Percentiles rank a stretch among this genome's conserved stretches.
Evolutionary conservation across 1,140 invertebrate species (phyloP).

Genomic region (Eubasilissa regina): DNA sequence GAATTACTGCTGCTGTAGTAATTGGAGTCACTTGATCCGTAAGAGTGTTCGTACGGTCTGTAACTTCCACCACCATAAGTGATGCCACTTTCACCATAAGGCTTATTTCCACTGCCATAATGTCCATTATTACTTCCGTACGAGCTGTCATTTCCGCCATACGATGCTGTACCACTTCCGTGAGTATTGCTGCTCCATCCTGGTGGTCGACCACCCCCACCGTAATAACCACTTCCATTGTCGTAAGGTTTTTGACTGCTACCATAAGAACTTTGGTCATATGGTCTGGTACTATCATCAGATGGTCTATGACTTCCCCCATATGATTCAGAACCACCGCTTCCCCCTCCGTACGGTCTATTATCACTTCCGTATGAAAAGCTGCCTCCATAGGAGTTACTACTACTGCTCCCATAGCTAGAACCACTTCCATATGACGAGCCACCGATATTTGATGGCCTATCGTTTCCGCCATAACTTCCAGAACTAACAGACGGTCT

Average conservation of each 20-base stretch:
- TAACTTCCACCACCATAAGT: constrained; percentile 12
- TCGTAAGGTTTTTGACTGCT: constrained; percentile 33
- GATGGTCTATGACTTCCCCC: constrained; percentile 37
- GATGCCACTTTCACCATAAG: constrained; percentile 27
- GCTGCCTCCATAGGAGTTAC: not conserved
- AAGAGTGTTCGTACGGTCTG: not conserved
- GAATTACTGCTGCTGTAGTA: not conserved
- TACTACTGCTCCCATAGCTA: constrained; percentile 19
- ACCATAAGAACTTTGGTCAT: constrained; percentile 18
- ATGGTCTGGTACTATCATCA: not conserved
- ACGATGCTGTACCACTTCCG: constrained; percentile 12
- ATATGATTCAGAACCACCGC: not conserved
- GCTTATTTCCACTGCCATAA: constrained; percentile 27
- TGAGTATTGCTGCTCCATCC: constrained; percentile 32
- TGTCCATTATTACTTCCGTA: not conserved
- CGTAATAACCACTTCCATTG: constrained; percentile 15
- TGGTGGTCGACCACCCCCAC: constrained; percentile 26
- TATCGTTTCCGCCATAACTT: constrained; percentile 26
- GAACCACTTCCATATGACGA: constrained; percentile 17
- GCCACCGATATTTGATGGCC: constrained; percentile 1
- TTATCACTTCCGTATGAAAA: not conserved
- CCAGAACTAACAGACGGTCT: not conserved
- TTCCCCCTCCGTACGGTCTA: constrained; percentile 8
- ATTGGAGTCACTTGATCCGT: not conserved
- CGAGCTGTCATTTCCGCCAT: not conserved